phyloP scores from a whole-genome alignment of 2,113 vertebrate species.

The Balaeniceps rex region DNA sequence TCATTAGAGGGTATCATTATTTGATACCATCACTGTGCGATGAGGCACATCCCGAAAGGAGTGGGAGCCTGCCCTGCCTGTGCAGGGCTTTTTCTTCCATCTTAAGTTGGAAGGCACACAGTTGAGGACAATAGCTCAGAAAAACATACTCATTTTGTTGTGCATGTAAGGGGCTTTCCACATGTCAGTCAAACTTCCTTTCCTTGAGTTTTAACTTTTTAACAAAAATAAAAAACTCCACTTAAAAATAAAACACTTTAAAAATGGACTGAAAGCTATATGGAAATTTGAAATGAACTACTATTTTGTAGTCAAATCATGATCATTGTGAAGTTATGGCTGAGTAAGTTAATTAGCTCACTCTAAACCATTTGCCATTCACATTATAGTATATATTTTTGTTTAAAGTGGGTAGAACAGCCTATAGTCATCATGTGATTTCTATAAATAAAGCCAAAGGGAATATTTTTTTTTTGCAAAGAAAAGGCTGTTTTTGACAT shows the following conservation, averaged over 20 bases:
- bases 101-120: background rate
- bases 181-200: background rate
- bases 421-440: background rate
- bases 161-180: background rate
- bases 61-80: accelerated
- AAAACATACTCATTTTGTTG: background rate
- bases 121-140: background rate
- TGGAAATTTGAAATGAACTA: background rate
- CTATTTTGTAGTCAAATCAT: background rate
- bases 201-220: background rate
- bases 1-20: background rate
- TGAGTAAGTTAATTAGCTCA: background rate
- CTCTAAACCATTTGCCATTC: background rate
- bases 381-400: background rate
- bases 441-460: background rate
- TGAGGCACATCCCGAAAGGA: background rate
- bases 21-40: background rate
- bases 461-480: background rate
- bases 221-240: background rate
- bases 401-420: background rate
- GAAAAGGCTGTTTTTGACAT: background rate
- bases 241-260: background rate
- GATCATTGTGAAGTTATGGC: background rate
- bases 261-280: background rate
- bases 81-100: background rate